Evolutionary conservation across 2,113 vertebrate genomes (phyloP), one percentile per base, ranked within the genome.

Genomic region (Megaptera novaeangliae): DNA sequence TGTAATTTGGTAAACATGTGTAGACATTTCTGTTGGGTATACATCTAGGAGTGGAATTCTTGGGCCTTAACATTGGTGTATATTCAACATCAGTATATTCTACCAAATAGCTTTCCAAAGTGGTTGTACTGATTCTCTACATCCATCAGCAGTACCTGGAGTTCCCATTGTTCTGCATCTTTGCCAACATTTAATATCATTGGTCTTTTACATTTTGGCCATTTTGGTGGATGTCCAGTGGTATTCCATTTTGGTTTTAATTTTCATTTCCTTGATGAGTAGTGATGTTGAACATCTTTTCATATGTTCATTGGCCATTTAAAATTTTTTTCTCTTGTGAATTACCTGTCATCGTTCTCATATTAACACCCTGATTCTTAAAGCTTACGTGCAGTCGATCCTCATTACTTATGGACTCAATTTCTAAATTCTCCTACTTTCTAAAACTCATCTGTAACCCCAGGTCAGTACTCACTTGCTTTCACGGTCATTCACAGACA

Each of bases 81-180:
- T 66, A 27, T 66, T 59, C 34, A 59, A 20, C 27, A 63, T 85
- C 21, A 34, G 21, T 27, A 57, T 64, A 25, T 2, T 57, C 39
- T 68, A 8, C n/a, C 61, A 84, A 39, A 46, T 31, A 34, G 8
- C 3, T 41, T 91, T 39, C 29, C n/a, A 87, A 71, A 49, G 18
- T 64, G 8, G 15, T 18, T 63, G 8, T 21, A 49, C 44, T 2
- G 4, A 46, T 6, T 8, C 8, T 13, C 6, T 2, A 1, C 7
- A 23, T 6, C 31, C 36, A 27, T 17, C 34, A 57, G 14, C 36
- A 68, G 3, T 39, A 20, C 18, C 9, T 17, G 34, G 39, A 44
- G 2, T 90, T 20, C 44, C 18, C 41, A 9, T 52, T 55, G 59
- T 44, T 52, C 41, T 4, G 1, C 12, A 34, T 14, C 25, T 31